phyloP scores from a whole-genome alignment of 1,140 invertebrate species.

The Hylaeus volcanicus region DNA sequence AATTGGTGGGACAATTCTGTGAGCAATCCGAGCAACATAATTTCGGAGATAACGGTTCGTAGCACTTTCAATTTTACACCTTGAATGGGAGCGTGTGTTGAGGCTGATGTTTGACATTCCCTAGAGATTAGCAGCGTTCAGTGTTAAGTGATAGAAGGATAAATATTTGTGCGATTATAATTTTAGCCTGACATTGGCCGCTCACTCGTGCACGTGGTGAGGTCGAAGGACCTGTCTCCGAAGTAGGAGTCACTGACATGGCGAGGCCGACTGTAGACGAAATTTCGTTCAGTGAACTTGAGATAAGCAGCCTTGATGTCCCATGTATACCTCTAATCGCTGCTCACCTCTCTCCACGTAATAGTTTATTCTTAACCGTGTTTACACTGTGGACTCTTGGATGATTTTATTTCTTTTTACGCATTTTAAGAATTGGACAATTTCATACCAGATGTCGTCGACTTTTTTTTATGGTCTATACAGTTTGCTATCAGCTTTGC shows the following conservation, averaged over 20 bases:
- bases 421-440: too few species aligned
- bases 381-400: too few species aligned
- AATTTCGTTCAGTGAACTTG: slow-evolving; percentile 49
- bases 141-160: slow-evolving; percentile 23
- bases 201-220: slow-evolving; percentile 22
- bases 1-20: neutral
- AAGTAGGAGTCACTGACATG: slow-evolving; percentile 47
- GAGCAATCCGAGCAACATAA: neutral
- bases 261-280: slow-evolving; percentile 49
- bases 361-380: neutral
- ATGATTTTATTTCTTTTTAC: too few species aligned
- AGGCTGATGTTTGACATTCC: neutral
- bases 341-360: neutral
- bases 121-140: slow-evolving; percentile 4
- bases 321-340: neutral
- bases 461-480: too few species aligned
- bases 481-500: too few species aligned
- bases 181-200: slow-evolving; percentile 46
- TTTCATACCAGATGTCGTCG: too few species aligned
- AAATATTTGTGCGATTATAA: slow-evolving; percentile 32
- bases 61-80: neutral
- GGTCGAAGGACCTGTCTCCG: slow-evolving; percentile 38
- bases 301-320: slow-evolving; percentile 41
- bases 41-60: neutral
- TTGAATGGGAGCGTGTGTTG: neutral